Base-by-base conservation (phyloP, 2,797 vertebrate species). In the Anguilla obscura region DNA sequence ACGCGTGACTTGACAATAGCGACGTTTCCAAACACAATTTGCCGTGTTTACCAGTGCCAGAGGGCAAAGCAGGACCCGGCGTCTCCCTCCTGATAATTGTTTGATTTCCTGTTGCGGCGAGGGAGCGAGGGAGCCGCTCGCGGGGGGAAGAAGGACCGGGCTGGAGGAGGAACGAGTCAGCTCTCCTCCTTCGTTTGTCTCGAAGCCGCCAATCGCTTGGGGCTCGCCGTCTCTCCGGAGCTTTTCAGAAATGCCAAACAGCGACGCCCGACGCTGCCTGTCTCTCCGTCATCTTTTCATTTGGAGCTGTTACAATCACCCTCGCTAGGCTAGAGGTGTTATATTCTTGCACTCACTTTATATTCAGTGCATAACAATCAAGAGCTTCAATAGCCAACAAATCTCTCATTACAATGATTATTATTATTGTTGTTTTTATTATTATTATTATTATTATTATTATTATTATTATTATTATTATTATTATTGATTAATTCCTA, bases 61-160 rank as follows among this genome's bases (percentile, higher is more conserved):
- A 94, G 95, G 95, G 94, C 88, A 87, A 94, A 95, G 92, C 91
- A 91, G 88, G 94, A 95, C 95, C 94, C 95, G 95, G 95, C 93
- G 94, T 94, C 95, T 94, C 94, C 95, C 95, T 95, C 94, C 95
- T 94, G 95, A 94, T 97, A 96, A 96, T 96, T 96, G 94, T 96
- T 96, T 96, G 95, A 96, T 96, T 97, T 97, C 93, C 93, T 93
- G 93, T 94, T 95, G 95, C 93, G 94, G 89, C 95, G 93, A 93
- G 95, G 96, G 95, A 95, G 89, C 95, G 93, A 93, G 95, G 96
- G 95, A 95, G 94, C 92, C 89, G 79, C 33, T 90, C 88, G 90
- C 79, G 92, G 89, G 93, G 92, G 76, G 58, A 88, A 87, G 27
- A 86, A 82, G 84, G 90, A 87, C 85, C 10, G 82, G 50, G 85